Percentiles rank a stretch among this genome's conserved stretches.
phyloP scores from a whole-genome alignment of 2,797 vertebrate species.

The Rhadinocentrus ornatus region DNA sequence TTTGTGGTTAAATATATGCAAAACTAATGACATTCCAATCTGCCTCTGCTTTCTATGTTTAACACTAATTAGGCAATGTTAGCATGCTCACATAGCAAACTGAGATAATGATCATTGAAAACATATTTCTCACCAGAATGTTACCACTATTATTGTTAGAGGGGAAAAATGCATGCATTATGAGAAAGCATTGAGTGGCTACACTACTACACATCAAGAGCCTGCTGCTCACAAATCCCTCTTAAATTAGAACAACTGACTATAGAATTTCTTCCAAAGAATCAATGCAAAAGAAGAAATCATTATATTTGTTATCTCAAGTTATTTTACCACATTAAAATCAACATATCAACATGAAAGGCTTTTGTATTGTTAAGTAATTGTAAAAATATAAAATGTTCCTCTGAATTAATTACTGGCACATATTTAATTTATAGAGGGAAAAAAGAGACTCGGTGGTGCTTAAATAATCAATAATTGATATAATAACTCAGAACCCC shows the following conservation, averaged over 20 bases:
- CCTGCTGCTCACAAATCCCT: background rate
- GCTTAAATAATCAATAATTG: too few relatives aligned
- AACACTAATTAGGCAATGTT: slow-evolving; percentile 14
- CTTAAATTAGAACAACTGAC: background rate
- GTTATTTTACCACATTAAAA: background rate
- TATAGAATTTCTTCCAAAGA: background rate
- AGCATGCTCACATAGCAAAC: slow-evolving; percentile 4
- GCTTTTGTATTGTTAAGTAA: background rate
- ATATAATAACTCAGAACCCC: background rate
- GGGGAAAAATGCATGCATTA: background rate
- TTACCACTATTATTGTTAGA: background rate
- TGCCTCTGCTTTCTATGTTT: background rate
- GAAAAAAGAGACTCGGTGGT: background rate
- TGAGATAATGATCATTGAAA: background rate
- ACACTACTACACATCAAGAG: background rate
- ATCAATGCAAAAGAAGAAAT: background rate
- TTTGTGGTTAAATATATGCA: background rate
- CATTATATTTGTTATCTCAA: background rate
- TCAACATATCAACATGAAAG: background rate
- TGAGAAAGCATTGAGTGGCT: background rate
- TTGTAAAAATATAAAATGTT: background rate
- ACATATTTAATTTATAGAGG: background rate
- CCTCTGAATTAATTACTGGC: background rate
- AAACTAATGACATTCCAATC: background rate
- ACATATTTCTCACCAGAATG: background rate